Base-by-base conservation (phyloP, 1,140 invertebrate genomes). In the Macrobrachium nipponense region DNA sequence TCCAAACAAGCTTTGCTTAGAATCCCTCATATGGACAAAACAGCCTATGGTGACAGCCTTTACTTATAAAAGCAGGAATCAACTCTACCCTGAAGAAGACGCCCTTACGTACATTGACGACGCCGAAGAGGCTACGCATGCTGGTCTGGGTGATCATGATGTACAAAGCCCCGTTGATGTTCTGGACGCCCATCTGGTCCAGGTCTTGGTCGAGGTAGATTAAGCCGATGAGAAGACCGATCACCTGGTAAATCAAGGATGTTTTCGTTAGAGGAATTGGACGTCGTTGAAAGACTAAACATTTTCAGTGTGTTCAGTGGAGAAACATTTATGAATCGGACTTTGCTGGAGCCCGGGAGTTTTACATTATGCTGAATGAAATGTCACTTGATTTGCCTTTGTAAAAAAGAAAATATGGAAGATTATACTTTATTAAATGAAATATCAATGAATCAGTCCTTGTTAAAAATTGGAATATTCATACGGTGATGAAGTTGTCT, bases 161-260 rank as follows among this genome's bases (percentile, higher is more conserved):
- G 83, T 91, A 91, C 43, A 91, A 76, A 20, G 90, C 90, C 7
- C 91, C 91, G 87, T 91, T 91, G 66, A 91, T 89, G 89, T 91
- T 91, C 81, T 88, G 83, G 10, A 91, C 87, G 5, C 89, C 89
- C 89, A 96, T 95, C 91, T 98, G 95, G 89, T 96, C 94, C 62
- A 96, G 89, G 89, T 94, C 92, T 91, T 98, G 97, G 1, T 95
- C 94, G 90, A 95, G 96, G 91, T 97, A 99, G 80, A 99, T 95
- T 5, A 97, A 90, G 8, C 97, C 97, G 87, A 99, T 94, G 5
- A 98, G 90, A 12, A 97, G 90, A 11, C 96, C 94, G 11, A 98
- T 94, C 92, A 97, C 94, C 96, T 97, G 89, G 60, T 93, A 92
- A 86, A 87, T 87, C 89, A 88, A 89, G 86, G 58, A 12, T n/a